These are phyloP conservation scores for Cloeon dipterum DNA, from an alignment of 2,888 invertebrate genomes.

Conservation along the genomic window DNA sequence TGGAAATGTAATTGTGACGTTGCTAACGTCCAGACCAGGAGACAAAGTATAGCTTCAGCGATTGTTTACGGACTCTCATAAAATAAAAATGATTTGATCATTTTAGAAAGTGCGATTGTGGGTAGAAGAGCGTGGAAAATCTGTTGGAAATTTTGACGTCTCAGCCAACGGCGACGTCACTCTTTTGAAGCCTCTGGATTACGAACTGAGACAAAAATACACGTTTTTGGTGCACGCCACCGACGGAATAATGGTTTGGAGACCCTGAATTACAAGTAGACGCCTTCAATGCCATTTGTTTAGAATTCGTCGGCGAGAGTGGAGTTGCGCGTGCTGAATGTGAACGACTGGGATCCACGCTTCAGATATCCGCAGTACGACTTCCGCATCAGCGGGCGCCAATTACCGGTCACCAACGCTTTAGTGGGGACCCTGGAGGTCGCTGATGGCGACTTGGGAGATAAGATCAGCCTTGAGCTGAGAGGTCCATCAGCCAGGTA, in stretches of 20 bases:
- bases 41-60: conserved; percentile 22
- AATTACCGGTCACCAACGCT: conserved; percentile 9
- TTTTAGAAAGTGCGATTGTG: conserved; percentile 40
- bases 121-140: conserved; percentile 36
- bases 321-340: conserved; percentile 57
- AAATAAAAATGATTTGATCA: no score
- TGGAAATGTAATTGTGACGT: conserved; percentile 45
- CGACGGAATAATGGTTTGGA: conserved; percentile 48
- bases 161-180: conserved; percentile 59
- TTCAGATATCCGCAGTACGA: conserved; percentile 75
- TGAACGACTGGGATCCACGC: conserved; percentile 85
- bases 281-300: no score
- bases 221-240: conserved; percentile 61
- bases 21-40: conserved; percentile 36
- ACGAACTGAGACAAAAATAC: conserved; percentile 33
- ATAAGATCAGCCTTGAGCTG: conserved; percentile 45
- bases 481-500: conserved; percentile 44
- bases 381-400: conserved; percentile 24
- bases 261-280: no score
- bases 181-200: conserved; percentile 51
- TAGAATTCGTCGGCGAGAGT: conserved; percentile 69
- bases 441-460: conserved; percentile 66
- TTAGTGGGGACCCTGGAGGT: conserved; percentile 48
- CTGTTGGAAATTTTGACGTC: conserved; percentile 37
- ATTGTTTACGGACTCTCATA: no score